These are phyloP conservation scores for Galaxias olidus DNA, from an alignment of 2,797 vertebrate genomes.

Conservation along the genomic window DNA sequence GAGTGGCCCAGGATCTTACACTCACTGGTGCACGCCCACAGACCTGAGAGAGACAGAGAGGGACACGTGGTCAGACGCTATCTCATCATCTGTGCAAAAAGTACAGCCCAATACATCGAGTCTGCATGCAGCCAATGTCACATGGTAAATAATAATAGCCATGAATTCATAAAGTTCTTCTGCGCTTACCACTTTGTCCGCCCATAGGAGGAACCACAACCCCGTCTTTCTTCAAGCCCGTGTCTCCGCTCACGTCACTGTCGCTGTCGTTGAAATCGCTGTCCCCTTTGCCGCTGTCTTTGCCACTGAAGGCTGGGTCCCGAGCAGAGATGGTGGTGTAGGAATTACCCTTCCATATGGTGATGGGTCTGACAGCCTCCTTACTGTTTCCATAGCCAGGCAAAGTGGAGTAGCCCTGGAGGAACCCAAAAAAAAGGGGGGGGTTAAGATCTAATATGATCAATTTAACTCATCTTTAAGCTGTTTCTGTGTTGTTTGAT, in stretches of 20 bases:
- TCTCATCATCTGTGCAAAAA: not conserved
- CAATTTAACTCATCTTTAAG: not conserved
- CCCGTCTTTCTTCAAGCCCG: slow-evolving; percentile 87
- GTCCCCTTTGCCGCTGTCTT: slow-evolving; percentile 96
- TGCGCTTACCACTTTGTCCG: slow-evolving; percentile 84
- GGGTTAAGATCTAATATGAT: slow-evolving; percentile 39
- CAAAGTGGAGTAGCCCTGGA: slow-evolving; percentile 84
- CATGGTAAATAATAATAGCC: not conserved
- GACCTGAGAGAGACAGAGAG: slow-evolving; percentile 63
- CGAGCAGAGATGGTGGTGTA: slow-evolving; percentile 90
- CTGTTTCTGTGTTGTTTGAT: not conserved
- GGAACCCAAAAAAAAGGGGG: slow-evolving; percentile 18
- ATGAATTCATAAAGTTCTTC: not conserved
- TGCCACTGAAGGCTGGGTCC: slow-evolving; percentile 93
- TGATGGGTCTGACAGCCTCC: slow-evolving; percentile 85
- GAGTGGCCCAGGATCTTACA: slow-evolving; percentile 98
- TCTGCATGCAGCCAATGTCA: too few relatives aligned
- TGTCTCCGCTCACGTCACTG: slow-evolving; percentile 91
- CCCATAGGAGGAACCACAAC: slow-evolving; percentile 55
- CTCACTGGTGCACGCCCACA: slow-evolving; percentile 96
- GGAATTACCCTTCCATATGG: slow-evolving; percentile 94
- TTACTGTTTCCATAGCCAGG: slow-evolving; percentile 83
- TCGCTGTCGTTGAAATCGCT: slow-evolving; percentile 98
- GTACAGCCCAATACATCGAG: not conserved
- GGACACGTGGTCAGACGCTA: not conserved